phyloP scores from a whole-genome alignment of 2,797 vertebrate genomes.

The Decapterus maruadsi region DNA sequence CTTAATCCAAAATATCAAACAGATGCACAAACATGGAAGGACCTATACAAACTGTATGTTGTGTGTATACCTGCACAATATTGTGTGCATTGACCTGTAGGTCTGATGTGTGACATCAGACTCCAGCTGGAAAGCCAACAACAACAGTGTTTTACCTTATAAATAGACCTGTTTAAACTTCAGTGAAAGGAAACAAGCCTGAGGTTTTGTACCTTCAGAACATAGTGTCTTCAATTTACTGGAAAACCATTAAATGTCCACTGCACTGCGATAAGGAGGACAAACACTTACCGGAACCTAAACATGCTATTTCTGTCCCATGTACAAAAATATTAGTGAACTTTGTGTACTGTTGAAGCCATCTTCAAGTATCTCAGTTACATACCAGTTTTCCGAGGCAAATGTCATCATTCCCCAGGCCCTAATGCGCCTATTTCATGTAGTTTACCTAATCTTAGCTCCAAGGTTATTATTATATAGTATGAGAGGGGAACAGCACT shows the following conservation, averaged over 20 bases:
- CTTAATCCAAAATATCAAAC: conserved; percentile 24
- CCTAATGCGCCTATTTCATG: conserved; percentile 19
- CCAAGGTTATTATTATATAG: conserved; percentile 15
- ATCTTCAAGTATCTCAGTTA: conserved; percentile 29
- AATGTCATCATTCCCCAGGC: conserved; percentile 26
- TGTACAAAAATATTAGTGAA: conserved; percentile 40
- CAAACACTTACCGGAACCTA: conserved; percentile 52
- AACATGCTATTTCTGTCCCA: conserved; percentile 44
- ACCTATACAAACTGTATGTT: background rate
- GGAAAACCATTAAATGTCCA: conserved; percentile 29
- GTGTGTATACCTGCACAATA: too few species aligned
- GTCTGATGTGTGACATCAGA: background rate
- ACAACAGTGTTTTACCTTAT: background rate
- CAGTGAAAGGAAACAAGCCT: conserved; percentile 28
- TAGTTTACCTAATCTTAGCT: conserved; percentile 39
- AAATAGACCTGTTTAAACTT: too few species aligned
- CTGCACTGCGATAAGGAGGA: conserved; percentile 30
- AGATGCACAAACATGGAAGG: background rate
- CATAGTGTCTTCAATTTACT: conserved; percentile 32
- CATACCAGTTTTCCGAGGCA: too few species aligned
- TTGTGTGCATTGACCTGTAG: background rate
- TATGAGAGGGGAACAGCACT: conserved; percentile 6
- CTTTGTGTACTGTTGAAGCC: conserved; percentile 15
- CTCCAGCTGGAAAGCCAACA: background rate
- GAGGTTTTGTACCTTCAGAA: background rate